These are phyloP conservation scores for Pteropus rufus DNA, from an alignment of 2,797 vertebrate species.

Conservation along the genomic window DNA sequence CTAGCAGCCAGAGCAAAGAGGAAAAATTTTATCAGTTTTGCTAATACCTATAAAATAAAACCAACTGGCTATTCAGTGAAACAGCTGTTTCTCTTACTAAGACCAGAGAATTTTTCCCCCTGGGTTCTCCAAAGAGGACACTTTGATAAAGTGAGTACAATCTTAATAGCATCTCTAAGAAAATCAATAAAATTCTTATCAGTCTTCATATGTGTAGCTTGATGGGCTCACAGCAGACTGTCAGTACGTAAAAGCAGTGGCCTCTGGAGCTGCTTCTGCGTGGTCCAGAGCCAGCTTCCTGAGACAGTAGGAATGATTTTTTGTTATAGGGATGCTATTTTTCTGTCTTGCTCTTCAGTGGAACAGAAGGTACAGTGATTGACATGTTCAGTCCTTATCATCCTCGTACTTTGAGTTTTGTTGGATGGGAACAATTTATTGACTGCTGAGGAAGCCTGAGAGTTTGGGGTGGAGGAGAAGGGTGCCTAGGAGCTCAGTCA, in stretches of 20 bases:
- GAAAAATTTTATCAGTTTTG: neutral
- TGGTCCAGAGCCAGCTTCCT: neutral
- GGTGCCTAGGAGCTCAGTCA: neutral
- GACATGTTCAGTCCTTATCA: neutral
- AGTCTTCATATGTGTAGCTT: neutral
- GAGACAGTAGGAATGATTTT: neutral
- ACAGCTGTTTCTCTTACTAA: neutral
- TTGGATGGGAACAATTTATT: neutral
- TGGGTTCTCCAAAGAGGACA: neutral
- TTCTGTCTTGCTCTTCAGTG: neutral
- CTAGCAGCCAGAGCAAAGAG: constrained; percentile 27
- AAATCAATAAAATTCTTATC: neutral
- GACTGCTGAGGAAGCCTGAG: neutral
- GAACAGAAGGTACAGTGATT: neutral
- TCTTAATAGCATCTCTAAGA: neutral
- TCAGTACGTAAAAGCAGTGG: neutral
- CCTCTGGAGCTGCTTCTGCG: neutral
- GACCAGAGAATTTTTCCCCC: neutral
- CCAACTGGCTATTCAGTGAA: neutral
- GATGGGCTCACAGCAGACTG: neutral
- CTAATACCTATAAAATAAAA: neutral
- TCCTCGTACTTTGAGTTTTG: neutral
- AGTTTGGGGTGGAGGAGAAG: neutral
- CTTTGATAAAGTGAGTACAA: neutral
- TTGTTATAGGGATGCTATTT: neutral